Evolutionary conservation across 1,140 invertebrate species (phyloP), one percentile per base, ranked within the genome.

Genomic region (Brachionus rubens): DNA sequence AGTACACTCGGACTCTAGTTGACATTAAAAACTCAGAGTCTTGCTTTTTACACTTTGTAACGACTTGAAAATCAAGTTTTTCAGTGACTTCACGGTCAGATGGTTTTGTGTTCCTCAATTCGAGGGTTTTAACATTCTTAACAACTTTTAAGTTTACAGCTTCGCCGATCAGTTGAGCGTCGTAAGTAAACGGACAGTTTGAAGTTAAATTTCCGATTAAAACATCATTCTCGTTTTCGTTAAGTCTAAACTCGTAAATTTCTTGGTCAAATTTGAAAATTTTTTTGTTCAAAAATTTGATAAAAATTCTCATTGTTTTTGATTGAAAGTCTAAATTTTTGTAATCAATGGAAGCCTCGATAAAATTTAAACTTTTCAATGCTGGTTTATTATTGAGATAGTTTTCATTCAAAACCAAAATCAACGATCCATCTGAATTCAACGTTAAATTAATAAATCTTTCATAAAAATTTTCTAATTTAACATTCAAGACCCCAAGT

Each of bases 381-480:
- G 14, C 3, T 14, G 9, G 19, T 43, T 43, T 65, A 14, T 65
- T 65, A 12, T 10, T 43, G 21, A 43, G 24, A 43, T 41, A 65
- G 43, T 65, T 65, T 43, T 65, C 59, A 16, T 65, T 65, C 12
- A 65, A 26, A 40, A 21, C 43, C 0, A 65, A 10, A 43, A 24
- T 65, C 19, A 65, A 43, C 10, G 33, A 43, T 1, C 36, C 33
- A 24, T 65, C 59, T 14, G 7, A 9, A 24, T 41, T 43, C 1
- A 65, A 3, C 19, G 59, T 65, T 24, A 65, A 43, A 65, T 65
- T 65, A 28, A 65, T 43, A 65, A 65, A 46, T 65, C 21, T 24
- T 12, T 24, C 7, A 28, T 65, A 65, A 21, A 43, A 43, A 43
- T 65, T 28, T 5, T 26, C 16, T 24, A 65, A 14, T 46, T 65